Conservation (phyloP, 2,797 vertebrate genomes). For the Nannoperca australis region DNA sequence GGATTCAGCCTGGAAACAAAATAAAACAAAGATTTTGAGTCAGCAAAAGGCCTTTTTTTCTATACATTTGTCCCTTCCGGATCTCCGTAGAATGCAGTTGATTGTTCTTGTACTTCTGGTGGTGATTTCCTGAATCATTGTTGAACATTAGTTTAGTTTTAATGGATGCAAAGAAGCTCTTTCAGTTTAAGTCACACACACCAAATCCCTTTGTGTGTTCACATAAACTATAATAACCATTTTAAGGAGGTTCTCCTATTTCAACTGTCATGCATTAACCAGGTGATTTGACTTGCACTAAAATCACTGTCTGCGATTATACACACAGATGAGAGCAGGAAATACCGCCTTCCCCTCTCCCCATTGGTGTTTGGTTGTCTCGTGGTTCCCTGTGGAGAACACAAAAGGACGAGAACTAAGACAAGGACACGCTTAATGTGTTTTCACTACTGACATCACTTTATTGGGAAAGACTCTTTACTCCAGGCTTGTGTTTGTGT, state of each 20-base stretch:
- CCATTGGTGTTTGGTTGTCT: slow-evolving; percentile 4
- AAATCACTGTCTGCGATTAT: not conserved
- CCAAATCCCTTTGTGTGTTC: not conserved
- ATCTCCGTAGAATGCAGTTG: not conserved
- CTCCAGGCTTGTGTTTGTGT: not conserved
- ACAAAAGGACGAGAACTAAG: slow-evolving; percentile 40
- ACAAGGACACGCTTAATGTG: slow-evolving; percentile 47
- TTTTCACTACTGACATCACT: slow-evolving; percentile 39
- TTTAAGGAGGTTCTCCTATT: not conserved
- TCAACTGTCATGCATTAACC: not conserved
- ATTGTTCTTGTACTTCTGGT: not conserved
- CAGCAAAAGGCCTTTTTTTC: too few species aligned
- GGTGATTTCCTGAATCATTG: not conserved
- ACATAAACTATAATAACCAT: not conserved
- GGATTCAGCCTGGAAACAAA: too few species aligned
- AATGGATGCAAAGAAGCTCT: not conserved
- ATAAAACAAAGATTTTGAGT: too few species aligned
- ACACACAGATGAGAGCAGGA: not conserved
- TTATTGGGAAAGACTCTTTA: slow-evolving; percentile 9
- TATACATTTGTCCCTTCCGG: not conserved
- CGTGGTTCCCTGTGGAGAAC: slow-evolving; percentile 21
- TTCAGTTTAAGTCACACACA: not conserved
- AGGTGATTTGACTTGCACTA: not conserved
- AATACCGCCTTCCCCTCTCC: slow-evolving; percentile 1
- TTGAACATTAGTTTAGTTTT: not conserved